Base-by-base conservation (phyloP, 2,888 invertebrate genomes). In the Latrodectus hesperus region DNA sequence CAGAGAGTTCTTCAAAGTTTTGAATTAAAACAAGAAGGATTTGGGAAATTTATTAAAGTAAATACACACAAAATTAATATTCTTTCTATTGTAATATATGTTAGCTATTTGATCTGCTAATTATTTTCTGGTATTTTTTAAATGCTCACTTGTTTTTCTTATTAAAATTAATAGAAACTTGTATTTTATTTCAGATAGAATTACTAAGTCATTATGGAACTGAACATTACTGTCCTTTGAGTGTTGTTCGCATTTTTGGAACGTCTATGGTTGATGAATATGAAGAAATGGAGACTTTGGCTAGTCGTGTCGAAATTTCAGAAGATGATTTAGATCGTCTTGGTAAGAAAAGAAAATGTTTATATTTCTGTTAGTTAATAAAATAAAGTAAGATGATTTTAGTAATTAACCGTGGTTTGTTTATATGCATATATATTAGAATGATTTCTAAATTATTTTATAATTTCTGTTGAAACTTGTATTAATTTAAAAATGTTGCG, bases 161-260 rank as follows among this genome's bases (percentile, higher is more conserved):
- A 60, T 60, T 60, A 0, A 11, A 16, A 6, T 60, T n/a, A 11
- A 60, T 10, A 10, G n/a, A 60, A 16, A 60, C 60, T 60, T 16
- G 10, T 60, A 16, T 11, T 16, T 16, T 60, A 60, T 90, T 86
- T 8, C 91, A 93, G 92, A 92, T 94, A 70, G 99, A 99, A 91
- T 94, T 99, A 91, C 94, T 96, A 89, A 96, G 97, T 65, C 98
- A 99, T 92, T 97, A 98, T 92, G 99, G 99, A 26, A 95, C 96
- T 11, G 99, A 99, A 92, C 99, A 99, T 82, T 99, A 96, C 92
- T 99, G 99, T 92, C 99, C 99, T 0, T 94, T 99, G 89, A 98
- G 98, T n/a, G 93, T 98, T 76, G 96, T 99, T 92, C 95, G 96
- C 89, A 96, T 97, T 1, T 98, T 96, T 91, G 99, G 98, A 22